Evolutionary conservation across 2,888 invertebrate species (phyloP).

Genomic region (Monochamus alternatus): DNA sequence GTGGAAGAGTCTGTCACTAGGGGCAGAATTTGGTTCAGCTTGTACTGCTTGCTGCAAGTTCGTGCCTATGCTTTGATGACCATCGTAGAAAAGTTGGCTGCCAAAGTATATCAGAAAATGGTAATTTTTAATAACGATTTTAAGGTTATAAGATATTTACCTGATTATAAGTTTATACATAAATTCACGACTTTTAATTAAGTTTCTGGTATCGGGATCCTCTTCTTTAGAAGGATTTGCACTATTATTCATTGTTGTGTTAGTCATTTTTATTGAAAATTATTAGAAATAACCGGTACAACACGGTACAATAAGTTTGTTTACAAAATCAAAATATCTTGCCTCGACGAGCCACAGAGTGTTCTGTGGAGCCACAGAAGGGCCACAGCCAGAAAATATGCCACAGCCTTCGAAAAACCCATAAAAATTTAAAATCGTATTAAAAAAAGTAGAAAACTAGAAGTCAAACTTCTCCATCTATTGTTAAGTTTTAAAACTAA

Average conservation of each 20-base stretch:
- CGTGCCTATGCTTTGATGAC: constrained; percentile 93
- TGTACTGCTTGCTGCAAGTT: constrained; percentile 88
- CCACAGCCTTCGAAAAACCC: too few species aligned
- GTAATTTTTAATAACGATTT: constrained; percentile 17
- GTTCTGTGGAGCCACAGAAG: too few species aligned
- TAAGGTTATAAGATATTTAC: constrained; percentile 70
- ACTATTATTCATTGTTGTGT: constrained; percentile 38
- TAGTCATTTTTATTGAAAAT: background rate
- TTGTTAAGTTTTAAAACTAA: too few species aligned
- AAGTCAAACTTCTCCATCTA: too few species aligned
- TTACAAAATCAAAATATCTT: too few species aligned
- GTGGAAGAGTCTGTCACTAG: constrained; percentile 93
- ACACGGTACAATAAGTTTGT: too few species aligned
- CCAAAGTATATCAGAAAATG: constrained; percentile 55
- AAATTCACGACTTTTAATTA: constrained; percentile 90
- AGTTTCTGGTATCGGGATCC: constrained; percentile 80
- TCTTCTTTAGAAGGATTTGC: constrained; percentile 68
- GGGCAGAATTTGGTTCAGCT: constrained; percentile 95
- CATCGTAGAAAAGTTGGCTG: constrained; percentile 98
- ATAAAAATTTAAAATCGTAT: too few species aligned
- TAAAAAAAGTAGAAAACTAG: too few species aligned
- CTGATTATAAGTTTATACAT: constrained; percentile 95
- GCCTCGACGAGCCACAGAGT: too few species aligned
- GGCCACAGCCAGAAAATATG: too few species aligned
- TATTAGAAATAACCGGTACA: too few species aligned